These are phyloP conservation scores for Astropecten irregularis DNA, from an alignment of 53 echinoderm and acorn worm species.

Conservation along the genomic window DNA sequence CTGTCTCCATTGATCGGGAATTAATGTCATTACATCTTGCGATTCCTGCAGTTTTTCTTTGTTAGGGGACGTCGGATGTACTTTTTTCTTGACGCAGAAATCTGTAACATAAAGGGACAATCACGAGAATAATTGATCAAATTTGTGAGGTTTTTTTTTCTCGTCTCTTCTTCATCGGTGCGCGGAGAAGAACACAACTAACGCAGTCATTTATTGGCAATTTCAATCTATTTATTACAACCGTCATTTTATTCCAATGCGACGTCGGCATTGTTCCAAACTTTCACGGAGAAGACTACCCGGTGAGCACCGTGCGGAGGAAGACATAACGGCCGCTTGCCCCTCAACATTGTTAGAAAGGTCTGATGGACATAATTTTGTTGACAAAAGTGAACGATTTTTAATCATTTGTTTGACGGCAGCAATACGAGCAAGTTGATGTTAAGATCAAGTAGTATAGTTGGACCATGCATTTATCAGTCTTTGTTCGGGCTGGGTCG, in stretches of 20 bases:
- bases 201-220: constrained; percentile 1
- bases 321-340: neutral
- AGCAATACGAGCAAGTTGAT: no score
- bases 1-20: constrained; percentile 42
- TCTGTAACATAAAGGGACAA: constrained; percentile 43
- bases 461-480: no score
- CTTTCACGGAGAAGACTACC: no score
- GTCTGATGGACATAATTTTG: no score
- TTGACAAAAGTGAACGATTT: neutral
- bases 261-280: constrained; percentile 22
- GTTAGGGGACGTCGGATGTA: neutral
- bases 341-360: neutral
- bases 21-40: constrained; percentile 32
- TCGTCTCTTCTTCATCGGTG: neutral
- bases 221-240: constrained; percentile 18
- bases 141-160: neutral
- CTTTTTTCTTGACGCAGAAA: neutral
- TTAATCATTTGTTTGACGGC: neutral
- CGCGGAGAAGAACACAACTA: neutral
- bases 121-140: constrained; percentile 21
- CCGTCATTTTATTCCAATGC: neutral
- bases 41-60: neutral
- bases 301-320: no score
- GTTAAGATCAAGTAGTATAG: no score
- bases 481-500: no score